phyloP scores from a whole-genome alignment of 2,113 vertebrate genomes.

The Heloderma charlesbogerti region DNA sequence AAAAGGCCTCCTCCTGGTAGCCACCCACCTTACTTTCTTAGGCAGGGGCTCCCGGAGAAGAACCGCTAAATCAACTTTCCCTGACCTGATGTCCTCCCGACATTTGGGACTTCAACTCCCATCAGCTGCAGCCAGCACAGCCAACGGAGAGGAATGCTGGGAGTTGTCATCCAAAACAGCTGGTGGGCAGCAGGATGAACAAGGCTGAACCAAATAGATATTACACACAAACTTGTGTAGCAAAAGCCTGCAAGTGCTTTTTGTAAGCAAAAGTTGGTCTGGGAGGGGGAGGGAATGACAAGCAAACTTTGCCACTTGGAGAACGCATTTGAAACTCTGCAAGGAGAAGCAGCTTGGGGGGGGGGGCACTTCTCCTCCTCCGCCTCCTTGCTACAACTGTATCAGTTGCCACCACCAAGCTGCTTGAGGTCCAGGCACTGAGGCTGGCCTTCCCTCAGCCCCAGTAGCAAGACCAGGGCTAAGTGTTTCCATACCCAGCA shows the following conservation, averaged over 20 bases:
- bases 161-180: too few relatives aligned
- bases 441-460: neutral
- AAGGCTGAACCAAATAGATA: neutral
- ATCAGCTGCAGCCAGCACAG: too few relatives aligned
- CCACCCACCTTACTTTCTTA: too few relatives aligned
- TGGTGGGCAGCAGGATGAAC: too few relatives aligned
- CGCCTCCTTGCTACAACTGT: neutral
- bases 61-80: too few relatives aligned
- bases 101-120: too few relatives aligned
- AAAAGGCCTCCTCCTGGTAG: too few relatives aligned
- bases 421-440: neutral
- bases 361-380: neutral
- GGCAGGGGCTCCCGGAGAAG: too few relatives aligned
- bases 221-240: neutral
- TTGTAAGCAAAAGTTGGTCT: neutral
- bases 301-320: neutral
- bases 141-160: too few relatives aligned
- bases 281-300: neutral
- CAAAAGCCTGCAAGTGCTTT: neutral
- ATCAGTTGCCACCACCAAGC: neutral
- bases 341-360: neutral
- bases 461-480: neutral
- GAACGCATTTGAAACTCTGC: neutral
- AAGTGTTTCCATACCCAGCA: neutral
- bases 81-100: too few relatives aligned